Evolutionary conservation across 1,140 invertebrate genomes (phyloP), one percentile per base, ranked within the genome.

Genomic region (Nylanderia fulva): DNA sequence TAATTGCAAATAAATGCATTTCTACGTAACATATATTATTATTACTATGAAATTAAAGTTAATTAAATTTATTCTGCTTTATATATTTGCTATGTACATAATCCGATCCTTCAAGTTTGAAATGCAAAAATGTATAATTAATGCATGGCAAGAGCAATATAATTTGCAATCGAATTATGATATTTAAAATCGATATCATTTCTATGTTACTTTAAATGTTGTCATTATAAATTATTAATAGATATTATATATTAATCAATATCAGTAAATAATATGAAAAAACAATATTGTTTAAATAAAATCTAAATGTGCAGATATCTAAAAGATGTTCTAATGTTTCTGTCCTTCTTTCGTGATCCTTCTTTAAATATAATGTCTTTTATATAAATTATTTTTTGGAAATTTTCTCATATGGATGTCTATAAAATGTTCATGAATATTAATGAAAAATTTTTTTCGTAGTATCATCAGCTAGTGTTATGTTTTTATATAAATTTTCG

Each of bases 261-360:
- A 86, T 36, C 88, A 88, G 24, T 75, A 75, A 84, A 82, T 86
- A 64, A 88, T 88, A 86, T 88, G 61, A 86, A 80, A 82, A 64
- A 68, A 71, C 69, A 82, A 33, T 60, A 39, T 36, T 64, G 21
- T 11, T 61, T 71, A 60, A 8, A 24, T 13, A 45, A 60, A n/a
- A 6, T 76, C 24, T 42, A 21, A 60, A 76, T 18, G 36, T 21
- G 36, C 36, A 54, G 21, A 72, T 18, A 27, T 72, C 29, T 36
- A 71, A 54, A 33, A 71, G 15, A 33, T 54, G 27, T 9, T n/a
- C 0, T 11, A 33, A 69, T 52, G 8, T 69, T 33, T 54, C 29
- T 15, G 21, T 13, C 8, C 5, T 5, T 15, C 15, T 27, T 27
- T 42, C 4, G 15, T 15, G 15, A 48, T 18, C 9, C 1, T n/a